Base-by-base conservation (phyloP, 2,797 vertebrate genomes). In the Hipposideros larvatus region DNA sequence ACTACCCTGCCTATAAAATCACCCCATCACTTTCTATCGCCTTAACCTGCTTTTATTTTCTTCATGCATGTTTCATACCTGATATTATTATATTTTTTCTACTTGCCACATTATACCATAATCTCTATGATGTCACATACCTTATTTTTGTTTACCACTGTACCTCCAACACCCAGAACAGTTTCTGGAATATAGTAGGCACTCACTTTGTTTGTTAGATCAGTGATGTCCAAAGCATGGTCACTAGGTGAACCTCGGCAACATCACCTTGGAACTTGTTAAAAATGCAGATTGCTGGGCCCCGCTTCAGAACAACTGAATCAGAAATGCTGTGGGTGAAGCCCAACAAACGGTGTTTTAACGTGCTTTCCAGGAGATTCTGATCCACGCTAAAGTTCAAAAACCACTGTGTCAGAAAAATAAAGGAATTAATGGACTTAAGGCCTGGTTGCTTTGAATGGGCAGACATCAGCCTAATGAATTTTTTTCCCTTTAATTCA, bases 351-450 rank as follows among this genome's bases (percentile, higher is more conserved):
- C 18, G 71, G 11, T 87, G 18, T 82, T 94, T 82, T 84, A 85
- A 57, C 28, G 88, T 55, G 34, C 11, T 28, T 57, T 93, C 16
- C 13, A 84, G 24, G 55, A 90, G 5, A 91, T 74, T 95, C 24
- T 94, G 28, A 80, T 70, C 24, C 53, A 80, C 43, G 16, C 5
- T n/a, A n/a, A 95, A 86, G 53, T 85, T 75, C 18, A 70, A 74
- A 95, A 86, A n/a, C n/a, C 14, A 46, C 57, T 51, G 48, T 74
- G 9, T 55, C n/a, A 53, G 43, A 91, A 74, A 95, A 94, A 88
- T 46, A 14, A 79, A 55, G n/a, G 7, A 70, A 65, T 82, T 57
- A 77, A 59, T 74, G 31, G 68, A 75, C 75, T 94, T 57, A 90
- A 63, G 51, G 73, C 46, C 74, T 70, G 24, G 70, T 85, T 86